These are phyloP conservation scores for Tinea semifulvella DNA, from an alignment of 2,888 invertebrate genomes.

Conservation along the genomic window DNA sequence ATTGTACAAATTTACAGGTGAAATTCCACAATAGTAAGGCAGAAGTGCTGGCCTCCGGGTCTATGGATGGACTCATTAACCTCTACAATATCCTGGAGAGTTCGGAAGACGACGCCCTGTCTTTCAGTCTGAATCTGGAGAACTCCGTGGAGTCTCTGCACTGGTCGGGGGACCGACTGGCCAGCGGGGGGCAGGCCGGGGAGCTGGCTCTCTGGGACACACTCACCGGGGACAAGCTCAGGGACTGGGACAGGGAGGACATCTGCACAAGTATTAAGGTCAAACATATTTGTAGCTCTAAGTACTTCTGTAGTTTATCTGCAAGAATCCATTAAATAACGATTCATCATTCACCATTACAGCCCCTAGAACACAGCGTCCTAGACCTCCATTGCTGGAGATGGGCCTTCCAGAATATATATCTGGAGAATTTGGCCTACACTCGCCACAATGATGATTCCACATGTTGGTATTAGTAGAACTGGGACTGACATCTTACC, in stretches of 20 bases:
- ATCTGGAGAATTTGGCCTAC: too few relatives aligned
- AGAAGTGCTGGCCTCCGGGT: constrained; percentile 76
- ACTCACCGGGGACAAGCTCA: constrained; percentile 68
- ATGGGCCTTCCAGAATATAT: too few relatives aligned
- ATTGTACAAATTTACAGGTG: constrained; percentile 45
- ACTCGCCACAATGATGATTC: too few relatives aligned
- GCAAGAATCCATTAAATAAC: too few relatives aligned
- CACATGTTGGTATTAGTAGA: too few relatives aligned
- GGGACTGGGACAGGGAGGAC: constrained; percentile 64
- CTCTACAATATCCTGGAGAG: constrained; percentile 78
- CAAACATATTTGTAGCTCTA: background rate
- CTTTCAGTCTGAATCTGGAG: constrained; percentile 79
- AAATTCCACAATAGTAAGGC: constrained; percentile 75
- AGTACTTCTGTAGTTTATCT: too few relatives aligned
- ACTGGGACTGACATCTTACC: too few relatives aligned
- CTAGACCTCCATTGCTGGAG: too few relatives aligned
- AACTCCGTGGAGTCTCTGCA: constrained; percentile 74
- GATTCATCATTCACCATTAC: too few relatives aligned
- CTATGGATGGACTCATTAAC: constrained; percentile 87
- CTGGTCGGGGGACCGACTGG: constrained; percentile 61
- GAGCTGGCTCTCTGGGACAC: constrained; percentile 76
- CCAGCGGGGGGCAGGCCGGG: constrained; percentile 76
- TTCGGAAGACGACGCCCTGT: constrained; percentile 82
- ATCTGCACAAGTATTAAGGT: constrained; percentile 69
- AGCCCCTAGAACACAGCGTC: too few relatives aligned